Evolutionary conservation across 2,888 invertebrate species (phyloP), one percentile per base, ranked within the genome.

Genomic region (Mamestra brassicae): DNA sequence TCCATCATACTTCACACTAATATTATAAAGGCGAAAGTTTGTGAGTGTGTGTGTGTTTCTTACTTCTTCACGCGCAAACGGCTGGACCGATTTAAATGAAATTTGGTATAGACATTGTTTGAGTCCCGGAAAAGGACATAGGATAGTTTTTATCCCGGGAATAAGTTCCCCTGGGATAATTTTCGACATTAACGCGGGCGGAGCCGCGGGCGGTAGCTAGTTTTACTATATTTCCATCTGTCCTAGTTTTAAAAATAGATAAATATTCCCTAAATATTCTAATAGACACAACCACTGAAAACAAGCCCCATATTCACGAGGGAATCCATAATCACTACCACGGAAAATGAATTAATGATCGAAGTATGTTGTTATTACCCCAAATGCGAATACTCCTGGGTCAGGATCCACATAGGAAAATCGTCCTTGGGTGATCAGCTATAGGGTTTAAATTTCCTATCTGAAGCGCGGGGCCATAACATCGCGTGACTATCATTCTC

Each of bases 401-500:
- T 47, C 34, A 64, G 2, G 15, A 2, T 11, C 0, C 13, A 26
- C 17, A 55, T 13, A 4, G 13, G 11, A 68, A 65, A 52, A 38
- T 3, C 13, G 1, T 38, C 64, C n/a, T 65, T 82, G 26, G 0
- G 0, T 0, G 0, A 11, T 11, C 0, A 11, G 26, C 13, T 15
- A 26, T 67, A 67, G 34, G 6, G 63, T 67, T 60, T 15, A 55
- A 57, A 64, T 67, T 45, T n/a, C 63, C 66, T 81, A 45, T 77
- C 58, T 83, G 55, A 11, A 77, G 38, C 45, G 60, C 52, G 61
- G 38, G 50, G 57, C n/a, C 8, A 26, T 47, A 54, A 34, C 67
- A 45, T 85, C 45, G 87, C 85, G 85, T 85, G 87, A 74, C 87
- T 70, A 69, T 76, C 78, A 80, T 50, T 74, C 80, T 86, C 71